Evolutionary conservation across 1,140 invertebrate species (phyloP).

Genomic region (Diplogasteroides magnus): DNA sequence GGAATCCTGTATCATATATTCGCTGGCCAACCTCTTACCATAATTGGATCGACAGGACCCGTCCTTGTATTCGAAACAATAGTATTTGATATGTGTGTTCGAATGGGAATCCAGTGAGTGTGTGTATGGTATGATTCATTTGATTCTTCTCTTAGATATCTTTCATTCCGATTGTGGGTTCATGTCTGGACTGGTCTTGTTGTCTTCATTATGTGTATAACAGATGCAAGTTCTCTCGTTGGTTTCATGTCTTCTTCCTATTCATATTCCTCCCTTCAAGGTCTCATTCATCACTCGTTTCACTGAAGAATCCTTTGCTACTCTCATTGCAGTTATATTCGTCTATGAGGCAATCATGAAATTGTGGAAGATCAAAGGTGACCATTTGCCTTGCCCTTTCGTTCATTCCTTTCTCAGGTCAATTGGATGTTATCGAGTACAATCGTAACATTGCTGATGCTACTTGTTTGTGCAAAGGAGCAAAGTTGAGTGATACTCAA

Average conservation of each 20-base stretch:
- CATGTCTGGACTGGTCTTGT: slow-evolving; percentile 88
- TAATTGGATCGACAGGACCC: slow-evolving; percentile 93
- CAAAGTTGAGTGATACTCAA: no score
- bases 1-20: slow-evolving; percentile 92
- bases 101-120: slow-evolving; percentile 57
- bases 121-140: neutral
- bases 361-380: slow-evolving; percentile 51
- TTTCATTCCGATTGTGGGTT: slow-evolving; percentile 86
- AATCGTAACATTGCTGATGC: slow-evolving; percentile 68
- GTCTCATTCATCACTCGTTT: slow-evolving; percentile 98
- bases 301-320: slow-evolving; percentile 98
- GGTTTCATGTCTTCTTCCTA: neutral
- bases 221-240: slow-evolving; percentile 83
- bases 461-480: slow-evolving; percentile 62
- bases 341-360: slow-evolving; percentile 82
- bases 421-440: slow-evolving; percentile 31
- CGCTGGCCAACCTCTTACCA: slow-evolving; percentile 92
- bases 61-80: slow-evolving; percentile 97
- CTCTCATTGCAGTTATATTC: slow-evolving; percentile 95
- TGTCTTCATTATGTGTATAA: slow-evolving; percentile 79
- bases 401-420: slow-evolving; percentile 13
- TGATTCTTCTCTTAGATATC: slow-evolving; percentile 62
- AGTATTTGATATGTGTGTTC: slow-evolving; percentile 81
- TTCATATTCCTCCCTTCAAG: neutral
- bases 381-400: no score